A percentile compares a stretch with the other conserved stretches of the same genome.
Conservation (phyloP, 2,797 vertebrate species). For the Chrysolophus pictus region DNA sequence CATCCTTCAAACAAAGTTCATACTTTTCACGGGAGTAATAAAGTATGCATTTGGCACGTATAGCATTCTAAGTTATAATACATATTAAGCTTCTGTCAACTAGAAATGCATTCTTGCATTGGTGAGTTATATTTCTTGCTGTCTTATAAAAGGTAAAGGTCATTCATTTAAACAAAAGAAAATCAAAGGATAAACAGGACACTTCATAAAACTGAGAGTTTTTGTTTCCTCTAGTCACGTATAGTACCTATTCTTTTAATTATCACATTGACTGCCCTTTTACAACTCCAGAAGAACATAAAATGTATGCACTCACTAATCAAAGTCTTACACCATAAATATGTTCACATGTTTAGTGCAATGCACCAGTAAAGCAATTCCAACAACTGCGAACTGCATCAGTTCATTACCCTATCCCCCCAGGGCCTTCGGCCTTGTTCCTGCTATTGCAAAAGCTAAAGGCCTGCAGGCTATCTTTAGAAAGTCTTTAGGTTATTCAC, state of each 20-base stretch:
- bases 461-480: not conserved
- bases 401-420: not conserved
- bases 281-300: not conserved
- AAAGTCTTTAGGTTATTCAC: not conserved
- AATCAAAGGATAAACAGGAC: not conserved
- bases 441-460: not conserved
- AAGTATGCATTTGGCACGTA: not conserved
- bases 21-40: not conserved
- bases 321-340: not conserved
- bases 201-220: not conserved
- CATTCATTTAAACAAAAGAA: not conserved
- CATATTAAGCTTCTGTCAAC: not conserved
- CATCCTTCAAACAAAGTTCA: not conserved
- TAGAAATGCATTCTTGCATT: not conserved
- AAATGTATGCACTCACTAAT: not conserved
- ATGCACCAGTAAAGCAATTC: conserved; percentile 26
- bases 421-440: conserved; percentile 4
- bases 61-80: not conserved
- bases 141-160: not conserved
- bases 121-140: not conserved
- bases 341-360: conserved; percentile 31
- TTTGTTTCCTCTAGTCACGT: not conserved
- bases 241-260: not conserved
- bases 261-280: not conserved
- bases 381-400: not conserved